Evolutionary conservation across 64 coral and sea anemone species (phyloP), one percentile per base, ranked within the genome.

Genomic region (Porites lutea): DNA sequence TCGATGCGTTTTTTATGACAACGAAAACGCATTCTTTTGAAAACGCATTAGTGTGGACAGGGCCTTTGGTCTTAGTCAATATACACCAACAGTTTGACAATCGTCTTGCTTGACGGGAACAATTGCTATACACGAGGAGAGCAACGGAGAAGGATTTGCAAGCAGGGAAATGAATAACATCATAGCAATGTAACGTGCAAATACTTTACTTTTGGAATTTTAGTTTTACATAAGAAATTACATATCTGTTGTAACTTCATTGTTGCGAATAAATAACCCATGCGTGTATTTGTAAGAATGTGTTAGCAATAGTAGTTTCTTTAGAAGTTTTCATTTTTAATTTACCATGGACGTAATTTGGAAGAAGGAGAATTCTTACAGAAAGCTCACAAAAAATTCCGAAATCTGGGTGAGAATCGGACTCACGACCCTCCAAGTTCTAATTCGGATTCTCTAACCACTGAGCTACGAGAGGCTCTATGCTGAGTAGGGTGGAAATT

Each of bases 181-280:
- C 18, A 81, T 27, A 13, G 55, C 13, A 21, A 63, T 27, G 13
- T 45, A 53, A 62, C 63, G 78, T 63, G 63, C 78, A 81, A 61
- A 62, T 81, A 45, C 58, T 14, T 20, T 43, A 9, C 45, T 3
- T 81, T 37, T 81, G 20, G 3, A 74, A 74, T 74, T 74, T 37
- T 37, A 37, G 27, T 74, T 7, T 74, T 16, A 43, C 14, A 47
- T 13, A 16, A 74, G 72, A 45, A 46, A 74, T 6, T 81, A 81
- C 22, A 27, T 62, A 61, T 81, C 63, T 57, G 5, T 81, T 81
- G 61, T 44, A 81, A 81, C 63, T 61, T 81, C 23, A 48, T 6
- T 1, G 5, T 57, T 9, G 4, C 12, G 7, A 6, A 7, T 57
- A 12, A 57, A 57, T 57, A 0, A 9, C 7, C 1, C 7, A 7